These are phyloP conservation scores for Xiphorhynchus erythropygius DNA, from an alignment of 2,797 vertebrate species.

Conservation along the genomic window DNA sequence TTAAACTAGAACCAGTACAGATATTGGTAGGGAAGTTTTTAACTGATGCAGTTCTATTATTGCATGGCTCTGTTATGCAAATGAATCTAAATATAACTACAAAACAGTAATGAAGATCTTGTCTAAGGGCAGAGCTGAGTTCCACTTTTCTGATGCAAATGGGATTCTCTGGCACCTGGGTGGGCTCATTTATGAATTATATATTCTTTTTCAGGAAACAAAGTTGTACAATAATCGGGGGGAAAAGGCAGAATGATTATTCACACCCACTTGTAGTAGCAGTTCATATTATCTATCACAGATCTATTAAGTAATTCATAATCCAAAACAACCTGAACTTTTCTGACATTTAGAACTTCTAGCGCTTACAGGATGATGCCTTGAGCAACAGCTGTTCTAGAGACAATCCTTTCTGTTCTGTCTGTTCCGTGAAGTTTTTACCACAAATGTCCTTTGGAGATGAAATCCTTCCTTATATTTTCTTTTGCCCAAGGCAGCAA, in stretches of 20 bases:
- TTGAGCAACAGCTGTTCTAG: background rate
- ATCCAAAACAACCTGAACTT: background rate
- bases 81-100: slow-evolving; percentile 11
- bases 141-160: slow-evolving; percentile 3
- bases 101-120: slow-evolving; percentile 13
- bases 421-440: background rate
- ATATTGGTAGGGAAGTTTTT: background rate
- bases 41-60: background rate
- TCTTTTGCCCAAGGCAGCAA: background rate
- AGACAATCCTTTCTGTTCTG: background rate
- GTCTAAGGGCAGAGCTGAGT: background rate
- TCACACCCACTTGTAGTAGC: background rate
- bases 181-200: background rate
- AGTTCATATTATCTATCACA: background rate
- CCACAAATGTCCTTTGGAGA: background rate
- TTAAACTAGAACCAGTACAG: background rate
- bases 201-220: background rate
- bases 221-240: background rate
- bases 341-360: background rate
- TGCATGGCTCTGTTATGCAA: background rate
- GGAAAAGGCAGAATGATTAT: background rate
- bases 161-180: background rate
- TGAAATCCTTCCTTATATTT: background rate
- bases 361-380: background rate
- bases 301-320: background rate